These are phyloP conservation scores for Drosophila suzukii DNA, from an alignment of 1,140 invertebrate species.

Conservation along the genomic window DNA sequence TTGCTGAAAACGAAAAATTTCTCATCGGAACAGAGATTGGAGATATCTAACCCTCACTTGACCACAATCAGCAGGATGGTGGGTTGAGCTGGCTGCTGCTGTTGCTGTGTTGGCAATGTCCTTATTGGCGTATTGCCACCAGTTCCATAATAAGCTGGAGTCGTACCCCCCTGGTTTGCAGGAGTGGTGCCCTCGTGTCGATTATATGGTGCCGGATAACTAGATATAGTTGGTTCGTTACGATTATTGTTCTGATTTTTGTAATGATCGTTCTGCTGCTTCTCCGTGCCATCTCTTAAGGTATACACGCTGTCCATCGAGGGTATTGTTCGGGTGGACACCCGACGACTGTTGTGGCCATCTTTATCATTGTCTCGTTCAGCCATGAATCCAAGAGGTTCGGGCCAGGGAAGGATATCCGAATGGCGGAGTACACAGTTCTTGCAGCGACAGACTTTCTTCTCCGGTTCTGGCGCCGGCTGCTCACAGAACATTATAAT, in stretches of 20 bases:
- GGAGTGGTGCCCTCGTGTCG: neutral
- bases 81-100: constrained; percentile 16
- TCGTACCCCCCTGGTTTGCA: too few species aligned
- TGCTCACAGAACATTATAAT: constrained; percentile 13
- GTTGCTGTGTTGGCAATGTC: neutral
- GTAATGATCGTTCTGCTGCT: neutral
- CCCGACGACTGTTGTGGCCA: neutral
- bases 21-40: too few species aligned
- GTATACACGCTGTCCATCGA: constrained; percentile 11
- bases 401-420: constrained; percentile 2
- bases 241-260: neutral
- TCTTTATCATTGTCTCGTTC: neutral
- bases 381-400: neutral
- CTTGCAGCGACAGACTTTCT: constrained; percentile 9
- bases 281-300: neutral
- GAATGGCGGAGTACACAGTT: constrained; percentile 9
- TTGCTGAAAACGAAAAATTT: constrained; percentile 1
- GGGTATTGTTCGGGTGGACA: neutral
- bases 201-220: neutral
- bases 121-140: neutral
- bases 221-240: neutral
- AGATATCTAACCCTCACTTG: constrained; percentile 18
- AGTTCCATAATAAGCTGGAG: neutral
- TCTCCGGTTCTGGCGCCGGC: neutral
- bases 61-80: constrained; percentile 51